Base-by-base conservation (phyloP, 2,113 vertebrate genomes). In the Saccopteryx leptura region DNA sequence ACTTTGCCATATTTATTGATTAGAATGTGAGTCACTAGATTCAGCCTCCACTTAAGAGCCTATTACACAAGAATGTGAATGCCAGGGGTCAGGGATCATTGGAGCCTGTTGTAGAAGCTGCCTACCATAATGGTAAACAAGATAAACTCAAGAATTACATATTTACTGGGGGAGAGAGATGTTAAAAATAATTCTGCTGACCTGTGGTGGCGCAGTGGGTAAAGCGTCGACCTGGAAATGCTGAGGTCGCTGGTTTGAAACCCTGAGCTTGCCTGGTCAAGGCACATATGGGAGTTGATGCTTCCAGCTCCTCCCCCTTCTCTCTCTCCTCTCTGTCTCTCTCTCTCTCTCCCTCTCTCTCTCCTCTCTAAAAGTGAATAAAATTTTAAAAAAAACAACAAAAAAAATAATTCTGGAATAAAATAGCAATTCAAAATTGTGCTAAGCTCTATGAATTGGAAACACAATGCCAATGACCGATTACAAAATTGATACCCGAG, bases 391-490 rank as follows among this genome's bases (percentile, higher is more conserved):
- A n/a, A n/a, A n/a, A n/a, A n/a, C n/a, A n/a, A n/a, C n/a, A n/a
- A n/a, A n/a, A 69, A 75, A 96, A 83, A 85, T 75, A 81, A 78
- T 74, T 89, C 28, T 71, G 69, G 69, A 84, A 69, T 71, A 78
- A 88, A 92, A 86, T 82, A 52, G 7, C 21, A 56, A 63, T 84
- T 90, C 54, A 21, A 90, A 56, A 60, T 52, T 87, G 65, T 63
- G 18, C 23, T 78, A 66, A 88, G 19, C 1, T 24, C 68, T 80
- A 15, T 39, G 48, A 93, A 56, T 33, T 88, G 9, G 50, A 91
- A 93, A 69, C 46, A 56, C 4, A 69, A 8, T 88, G 26, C 69
- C 76, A 66, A 60, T 84, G 46, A 79, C 7, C 52, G 69, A 74
- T 81, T 80, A 48, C 1, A 85, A 9, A 21, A 69, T 65, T 93